phyloP scores from a whole-genome alignment of 1,140 invertebrate species.

The Hydropsyche tenuis region DNA sequence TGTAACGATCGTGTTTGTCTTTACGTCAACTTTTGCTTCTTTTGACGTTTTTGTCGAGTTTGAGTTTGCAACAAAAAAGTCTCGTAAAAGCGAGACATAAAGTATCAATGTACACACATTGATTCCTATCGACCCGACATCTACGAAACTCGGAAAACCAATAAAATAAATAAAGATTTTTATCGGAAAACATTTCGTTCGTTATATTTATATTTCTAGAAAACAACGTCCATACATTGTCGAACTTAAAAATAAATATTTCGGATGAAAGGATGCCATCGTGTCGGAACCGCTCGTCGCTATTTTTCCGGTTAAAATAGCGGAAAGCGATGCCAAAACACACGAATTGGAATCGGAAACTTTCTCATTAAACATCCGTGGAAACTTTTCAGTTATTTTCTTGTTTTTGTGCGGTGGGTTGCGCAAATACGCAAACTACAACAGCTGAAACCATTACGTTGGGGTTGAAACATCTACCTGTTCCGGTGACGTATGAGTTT shows the following conservation, averaged over 20 bases:
- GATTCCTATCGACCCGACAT: constrained; percentile 22
- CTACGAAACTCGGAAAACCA: neutral
- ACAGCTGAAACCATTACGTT: constrained; percentile 29
- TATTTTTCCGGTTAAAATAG: constrained; percentile 30
- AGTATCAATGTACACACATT: constrained; percentile 41
- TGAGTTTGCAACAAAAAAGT: constrained; percentile 44
- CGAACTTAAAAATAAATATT: no score
- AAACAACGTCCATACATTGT: no score
- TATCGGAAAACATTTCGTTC: neutral
- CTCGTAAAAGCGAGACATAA: constrained; percentile 43
- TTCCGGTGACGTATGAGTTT: constrained; percentile 37
- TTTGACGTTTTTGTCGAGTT: constrained; percentile 43
- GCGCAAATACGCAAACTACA: constrained; percentile 16
- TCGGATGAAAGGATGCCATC: no score
- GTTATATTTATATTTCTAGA: no score
- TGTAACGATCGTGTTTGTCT: constrained; percentile 48
- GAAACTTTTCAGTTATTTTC: constrained; percentile 42
- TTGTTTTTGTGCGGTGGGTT: constrained; percentile 40
- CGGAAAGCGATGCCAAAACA: constrained; percentile 36
- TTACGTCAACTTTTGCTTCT: constrained; percentile 40
- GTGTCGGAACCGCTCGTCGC: neutral
- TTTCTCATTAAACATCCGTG: constrained; percentile 35
- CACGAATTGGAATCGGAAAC: constrained; percentile 32
- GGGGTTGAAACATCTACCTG: constrained; percentile 19
- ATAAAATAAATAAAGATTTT: constrained; percentile 17